These are phyloP conservation scores for Eupithecia dodoneata DNA, from an alignment of 2,888 invertebrate species.

Conservation along the genomic window DNA sequence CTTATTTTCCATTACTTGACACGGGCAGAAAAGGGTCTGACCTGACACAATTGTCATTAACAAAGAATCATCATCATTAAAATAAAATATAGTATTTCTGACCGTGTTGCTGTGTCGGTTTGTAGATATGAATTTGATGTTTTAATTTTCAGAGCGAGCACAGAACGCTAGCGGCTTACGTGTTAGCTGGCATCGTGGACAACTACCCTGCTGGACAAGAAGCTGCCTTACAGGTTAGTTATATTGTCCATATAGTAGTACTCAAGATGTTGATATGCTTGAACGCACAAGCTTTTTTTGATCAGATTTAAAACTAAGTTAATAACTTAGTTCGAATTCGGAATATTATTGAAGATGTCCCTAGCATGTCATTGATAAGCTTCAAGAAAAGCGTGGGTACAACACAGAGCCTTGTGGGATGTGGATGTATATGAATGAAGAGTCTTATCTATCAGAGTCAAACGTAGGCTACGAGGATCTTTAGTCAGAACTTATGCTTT, in stretches of 20 bases:
- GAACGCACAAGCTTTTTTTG: too few relatives aligned
- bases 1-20: too few relatives aligned
- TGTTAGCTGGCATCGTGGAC: constrained; percentile 96
- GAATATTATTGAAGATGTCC: not conserved
- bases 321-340: not conserved
- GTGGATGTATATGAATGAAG: not conserved
- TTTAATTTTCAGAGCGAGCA: constrained; percentile 86
- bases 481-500: not conserved
- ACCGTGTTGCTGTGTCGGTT: not conserved
- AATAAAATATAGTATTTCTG: not conserved
- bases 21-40: too few relatives aligned
- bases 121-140: not conserved
- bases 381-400: not conserved
- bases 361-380: not conserved
- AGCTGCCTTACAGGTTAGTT: constrained; percentile 87
- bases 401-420: not conserved
- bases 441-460: not conserved
- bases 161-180: constrained; percentile 97
- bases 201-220: constrained; percentile 95
- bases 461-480: too few relatives aligned
- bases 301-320: not conserved
- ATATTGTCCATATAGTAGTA: not conserved
- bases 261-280: too few relatives aligned
- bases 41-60: too few relatives aligned
- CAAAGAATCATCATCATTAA: not conserved